Conservation (phyloP, 2,797 vertebrate species). For the Paguma larvata region DNA sequence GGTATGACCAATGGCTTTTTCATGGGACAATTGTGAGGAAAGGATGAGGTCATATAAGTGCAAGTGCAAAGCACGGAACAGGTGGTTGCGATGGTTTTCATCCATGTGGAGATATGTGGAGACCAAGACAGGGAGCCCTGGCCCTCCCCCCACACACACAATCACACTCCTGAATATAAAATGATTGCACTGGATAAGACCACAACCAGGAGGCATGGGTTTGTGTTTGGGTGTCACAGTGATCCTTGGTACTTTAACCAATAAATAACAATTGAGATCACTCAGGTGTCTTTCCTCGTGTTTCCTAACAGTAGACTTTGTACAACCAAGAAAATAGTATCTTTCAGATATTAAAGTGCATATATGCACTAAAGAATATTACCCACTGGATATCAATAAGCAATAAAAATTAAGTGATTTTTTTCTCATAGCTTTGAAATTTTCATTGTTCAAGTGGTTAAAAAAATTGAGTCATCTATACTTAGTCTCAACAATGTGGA, state of each 20-base stretch:
- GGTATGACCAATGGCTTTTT: neutral
- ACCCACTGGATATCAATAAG: neutral
- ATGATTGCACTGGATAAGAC: neutral
- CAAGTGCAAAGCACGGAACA: neutral
- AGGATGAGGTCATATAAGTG: neutral
- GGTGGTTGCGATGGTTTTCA: neutral
- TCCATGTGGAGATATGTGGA: neutral
- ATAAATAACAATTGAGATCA: neutral
- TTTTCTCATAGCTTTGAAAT: neutral
- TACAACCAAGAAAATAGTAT: neutral
- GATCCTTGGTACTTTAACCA: neutral
- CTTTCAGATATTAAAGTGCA: neutral
- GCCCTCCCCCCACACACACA: no score
- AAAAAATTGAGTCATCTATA: neutral
- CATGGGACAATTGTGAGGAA: neutral
- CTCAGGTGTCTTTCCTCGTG: neutral
- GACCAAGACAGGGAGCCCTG: neutral
- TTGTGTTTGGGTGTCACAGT: neutral
- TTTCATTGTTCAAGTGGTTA: neutral
- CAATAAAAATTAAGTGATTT: neutral
- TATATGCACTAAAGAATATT: neutral
- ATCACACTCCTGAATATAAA: neutral
- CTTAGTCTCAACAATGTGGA: neutral
- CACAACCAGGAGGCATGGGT: neutral
- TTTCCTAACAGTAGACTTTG: neutral